Conservation (phyloP, 2,113 vertebrate species). For the Capreolus pygargus region DNA sequence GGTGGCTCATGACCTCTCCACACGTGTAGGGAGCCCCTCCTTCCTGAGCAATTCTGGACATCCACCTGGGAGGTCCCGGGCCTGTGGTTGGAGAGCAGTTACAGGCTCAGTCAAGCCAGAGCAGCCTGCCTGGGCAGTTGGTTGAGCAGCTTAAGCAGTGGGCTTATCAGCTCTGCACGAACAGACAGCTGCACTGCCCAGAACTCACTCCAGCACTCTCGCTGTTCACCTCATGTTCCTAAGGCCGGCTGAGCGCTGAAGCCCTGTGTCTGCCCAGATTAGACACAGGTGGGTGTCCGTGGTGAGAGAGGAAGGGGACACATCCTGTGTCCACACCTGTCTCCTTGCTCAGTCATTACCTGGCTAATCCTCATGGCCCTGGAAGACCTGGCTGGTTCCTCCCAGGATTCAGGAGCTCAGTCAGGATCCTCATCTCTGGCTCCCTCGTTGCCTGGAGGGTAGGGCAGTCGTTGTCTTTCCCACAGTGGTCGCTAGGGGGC, state of each 20-base stretch:
- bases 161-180: neutral
- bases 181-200: neutral
- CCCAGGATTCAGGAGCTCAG: neutral
- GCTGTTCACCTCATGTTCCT: rapidly evolving
- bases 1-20: rapidly evolving
- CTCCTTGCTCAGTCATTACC: neutral
- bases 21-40: neutral
- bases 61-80: neutral
- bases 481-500: neutral
- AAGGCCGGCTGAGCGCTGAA: rapidly evolving
- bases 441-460: neutral
- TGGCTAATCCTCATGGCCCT: neutral
- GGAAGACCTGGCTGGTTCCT: neutral
- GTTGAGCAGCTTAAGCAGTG: too few relatives aligned
- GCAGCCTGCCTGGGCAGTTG: neutral
- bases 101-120: neutral
- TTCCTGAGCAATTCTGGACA: neutral
- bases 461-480: neutral
- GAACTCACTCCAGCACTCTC: neutral
- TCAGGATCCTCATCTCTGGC: neutral
- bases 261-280: rapidly evolving
- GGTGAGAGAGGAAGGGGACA: neutral
- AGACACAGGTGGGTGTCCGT: neutral
- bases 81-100: neutral
- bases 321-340: neutral